Base-by-base conservation (phyloP, 2,797 vertebrate genomes). In the Sebastolobus alascanus region DNA sequence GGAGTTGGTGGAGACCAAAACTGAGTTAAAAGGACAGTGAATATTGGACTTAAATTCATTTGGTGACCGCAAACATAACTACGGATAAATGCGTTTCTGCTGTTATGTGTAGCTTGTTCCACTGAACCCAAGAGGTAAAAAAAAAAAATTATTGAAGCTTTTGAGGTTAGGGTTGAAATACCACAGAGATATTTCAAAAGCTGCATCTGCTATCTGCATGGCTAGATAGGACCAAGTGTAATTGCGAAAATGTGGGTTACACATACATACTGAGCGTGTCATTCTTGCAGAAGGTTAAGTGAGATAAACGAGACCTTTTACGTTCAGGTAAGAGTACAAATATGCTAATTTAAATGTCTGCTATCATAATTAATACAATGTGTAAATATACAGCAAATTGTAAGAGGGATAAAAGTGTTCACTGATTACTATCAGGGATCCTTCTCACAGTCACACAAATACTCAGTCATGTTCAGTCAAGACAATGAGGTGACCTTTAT, bases 401-500 rank as follows among this genome's bases (percentile, higher is more conserved):
- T 64, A 52, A 27, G 12, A 46, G 6, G 7, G 31, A 10, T 29
- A 4, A 27, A 60, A 16, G 2, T n/a, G 35, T 50, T 63, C 10
- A 52, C 52, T 73, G 46, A 83, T 82, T 29, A 52, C 68, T 58
- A 35, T 52, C 56, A 78, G 20, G 31, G 11, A 13, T 58, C 59
- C 18, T 16, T 70, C 22, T 74, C 55, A 18, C 46, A 14, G 73
- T 78, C 22, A 68, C 60, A 68, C 31, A 55, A 35, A 55, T 75
- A 73, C 89, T 88, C 82, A 75, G 79, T 90, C 77, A 82, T 66
- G 27, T 58, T 68, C 68, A 66, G 55, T 71, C 69, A 63, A 77
- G 69, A 80, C 79, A 86, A 68, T 61, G 75, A 84, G 61, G 64
- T 87, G 85, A 54, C 87, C 88, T 91, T 92, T 89, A 63, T 27